A percentile compares a stretch with the other conserved stretches of the same genome.
phyloP scores from a whole-genome alignment of 2,113 vertebrate genomes.

The Colius striatus region DNA sequence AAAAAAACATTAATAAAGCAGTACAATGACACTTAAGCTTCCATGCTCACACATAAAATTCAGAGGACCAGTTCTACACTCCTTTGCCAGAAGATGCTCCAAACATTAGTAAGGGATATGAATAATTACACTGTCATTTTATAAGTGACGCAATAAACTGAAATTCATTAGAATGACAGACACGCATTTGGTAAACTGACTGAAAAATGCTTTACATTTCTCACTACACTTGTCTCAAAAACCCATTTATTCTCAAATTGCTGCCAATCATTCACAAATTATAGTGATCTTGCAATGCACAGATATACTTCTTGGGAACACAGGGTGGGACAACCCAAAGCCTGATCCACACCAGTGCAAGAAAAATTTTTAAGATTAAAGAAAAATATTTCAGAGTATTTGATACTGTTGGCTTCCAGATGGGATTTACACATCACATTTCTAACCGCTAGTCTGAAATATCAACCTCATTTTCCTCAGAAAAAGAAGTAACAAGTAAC shows the following conservation, averaged over 20 bases:
- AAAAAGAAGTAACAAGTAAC: neutral
- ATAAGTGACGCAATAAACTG: neutral
- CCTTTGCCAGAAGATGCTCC: neutral
- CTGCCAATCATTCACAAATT: neutral
- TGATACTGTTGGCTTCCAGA: neutral
- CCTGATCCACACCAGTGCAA: neutral
- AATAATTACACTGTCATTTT: neutral
- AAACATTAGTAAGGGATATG: neutral
- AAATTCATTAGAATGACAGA: neutral
- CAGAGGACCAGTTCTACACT: neutral
- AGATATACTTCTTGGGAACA: neutral
- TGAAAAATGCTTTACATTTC: neutral
- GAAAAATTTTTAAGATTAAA: neutral
- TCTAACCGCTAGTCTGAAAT: neutral
- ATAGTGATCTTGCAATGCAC: neutral
- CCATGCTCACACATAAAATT: neutral
- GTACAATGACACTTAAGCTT: neutral
- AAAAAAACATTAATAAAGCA: neutral
- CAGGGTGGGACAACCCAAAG: neutral
- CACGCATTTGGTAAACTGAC: neutral
- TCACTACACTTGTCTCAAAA: neutral
- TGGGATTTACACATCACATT: neutral
- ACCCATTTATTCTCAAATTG: neutral
- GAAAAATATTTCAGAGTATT: neutral
- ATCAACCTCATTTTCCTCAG: neutral